These are phyloP conservation scores for Fabriciana adippe DNA, from an alignment of 2,888 invertebrate species.

Conservation along the genomic window DNA sequence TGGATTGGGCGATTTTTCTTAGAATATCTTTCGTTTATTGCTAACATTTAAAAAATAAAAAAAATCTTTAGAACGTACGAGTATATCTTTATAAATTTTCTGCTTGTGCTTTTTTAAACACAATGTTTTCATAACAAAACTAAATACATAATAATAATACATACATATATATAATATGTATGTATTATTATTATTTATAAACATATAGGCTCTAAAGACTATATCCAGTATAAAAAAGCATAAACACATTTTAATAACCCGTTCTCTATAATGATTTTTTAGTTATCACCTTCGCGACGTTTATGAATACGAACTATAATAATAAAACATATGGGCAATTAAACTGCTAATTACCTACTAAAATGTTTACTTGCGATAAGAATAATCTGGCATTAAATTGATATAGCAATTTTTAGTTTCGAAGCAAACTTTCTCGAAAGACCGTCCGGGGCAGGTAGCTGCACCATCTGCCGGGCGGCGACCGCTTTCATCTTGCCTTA, in stretches of 20 bases:
- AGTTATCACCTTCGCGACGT: slow-evolving; percentile 4
- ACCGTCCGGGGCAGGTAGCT: slow-evolving; percentile 63
- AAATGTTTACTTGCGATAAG: slow-evolving; percentile 55
- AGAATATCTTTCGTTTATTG: too few species aligned
- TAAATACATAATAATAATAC: too few species aligned
- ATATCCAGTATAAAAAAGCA: too few species aligned
- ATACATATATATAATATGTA: too few species aligned
- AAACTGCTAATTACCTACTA: slow-evolving; percentile 40
- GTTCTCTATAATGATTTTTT: slow-evolving; percentile 2
- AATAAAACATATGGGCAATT: slow-evolving; percentile 21
- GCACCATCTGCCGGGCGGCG: slow-evolving; percentile 74
- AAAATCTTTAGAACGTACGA: neutral
- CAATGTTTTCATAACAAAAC: too few species aligned
- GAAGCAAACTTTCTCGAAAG: slow-evolving; percentile 59
- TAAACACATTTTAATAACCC: slow-evolving; percentile 1
- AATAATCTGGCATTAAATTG: slow-evolving; percentile 53
- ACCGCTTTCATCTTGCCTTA: slow-evolving; percentile 76
- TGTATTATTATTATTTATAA: too few species aligned
- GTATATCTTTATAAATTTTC: neutral
- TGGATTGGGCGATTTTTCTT: neutral
- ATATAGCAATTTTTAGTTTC: slow-evolving; percentile 46
- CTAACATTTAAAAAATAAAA: too few species aligned
- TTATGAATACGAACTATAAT: slow-evolving; percentile 2
- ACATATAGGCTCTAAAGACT: too few species aligned
- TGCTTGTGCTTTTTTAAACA: neutral